phyloP scores from a whole-genome alignment of 2,797 vertebrate genomes.

The Knipowitschia caucasica region DNA sequence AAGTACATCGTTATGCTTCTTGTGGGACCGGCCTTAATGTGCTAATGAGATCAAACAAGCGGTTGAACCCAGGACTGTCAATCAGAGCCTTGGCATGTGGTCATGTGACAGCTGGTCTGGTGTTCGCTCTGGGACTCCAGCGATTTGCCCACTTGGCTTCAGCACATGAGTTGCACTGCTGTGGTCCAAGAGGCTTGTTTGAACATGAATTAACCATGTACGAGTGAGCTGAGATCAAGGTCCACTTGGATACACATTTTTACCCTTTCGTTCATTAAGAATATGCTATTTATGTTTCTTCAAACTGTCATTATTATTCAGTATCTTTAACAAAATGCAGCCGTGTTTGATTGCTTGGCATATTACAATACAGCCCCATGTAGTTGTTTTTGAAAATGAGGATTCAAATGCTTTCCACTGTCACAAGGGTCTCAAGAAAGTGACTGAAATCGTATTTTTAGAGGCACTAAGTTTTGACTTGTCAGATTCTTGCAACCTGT shows the following conservation, averaged over 20 bases:
- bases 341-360: no score
- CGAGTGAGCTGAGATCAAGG: slow-evolving; percentile 23
- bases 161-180: slow-evolving; percentile 37
- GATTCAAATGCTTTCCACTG: slow-evolving; percentile 51
- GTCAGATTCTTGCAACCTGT: slow-evolving; percentile 78
- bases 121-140: slow-evolving; percentile 64
- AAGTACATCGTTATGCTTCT: slow-evolving; percentile 53
- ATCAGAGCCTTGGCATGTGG: slow-evolving; percentile 74
- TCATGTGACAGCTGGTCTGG: slow-evolving; percentile 67
- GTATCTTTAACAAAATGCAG: not conserved
- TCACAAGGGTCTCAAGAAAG: slow-evolving; percentile 67
- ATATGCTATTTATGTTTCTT: not conserved
- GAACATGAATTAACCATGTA: slow-evolving; percentile 19
- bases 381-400: no score
- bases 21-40: slow-evolving; percentile 58
- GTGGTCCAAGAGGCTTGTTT: slow-evolving; percentile 25
- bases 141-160: slow-evolving; percentile 58
- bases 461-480: slow-evolving; percentile 80
- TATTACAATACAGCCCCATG: no score
- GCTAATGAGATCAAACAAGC: slow-evolving; percentile 74
- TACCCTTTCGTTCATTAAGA: not conserved
- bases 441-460: slow-evolving; percentile 76
- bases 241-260: slow-evolving; percentile 20
- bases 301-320: not conserved
- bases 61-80: slow-evolving; percentile 75